These are phyloP conservation scores for Drosophila basisetae DNA, from an alignment of 2,888 invertebrate species.

Conservation along the genomic window DNA sequence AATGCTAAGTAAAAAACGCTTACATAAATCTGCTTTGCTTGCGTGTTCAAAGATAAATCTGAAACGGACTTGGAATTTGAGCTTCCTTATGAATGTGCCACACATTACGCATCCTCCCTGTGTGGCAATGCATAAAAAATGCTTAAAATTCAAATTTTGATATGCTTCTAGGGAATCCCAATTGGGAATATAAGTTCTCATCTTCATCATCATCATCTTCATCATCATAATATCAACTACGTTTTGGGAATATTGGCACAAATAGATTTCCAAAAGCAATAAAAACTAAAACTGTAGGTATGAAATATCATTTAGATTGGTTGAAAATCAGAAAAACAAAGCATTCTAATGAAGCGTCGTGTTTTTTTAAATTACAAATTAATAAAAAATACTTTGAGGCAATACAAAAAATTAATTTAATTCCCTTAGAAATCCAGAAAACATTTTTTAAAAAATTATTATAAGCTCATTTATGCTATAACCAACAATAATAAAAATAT, in stretches of 20 bases:
- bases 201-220: not conserved
- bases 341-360: accelerated
- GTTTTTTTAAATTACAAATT: not conserved
- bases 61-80: conserved; percentile 34
- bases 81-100: conserved; percentile 45
- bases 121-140: conserved; percentile 15
- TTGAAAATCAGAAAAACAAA: not conserved
- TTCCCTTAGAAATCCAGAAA: not conserved
- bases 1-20: conserved; percentile 14
- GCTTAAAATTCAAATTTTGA: conserved; percentile 5
- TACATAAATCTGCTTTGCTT: conserved; percentile 66
- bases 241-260: not conserved
- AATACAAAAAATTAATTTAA: not conserved
- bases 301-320: not conserved
- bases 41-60: conserved; percentile 53
- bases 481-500: not conserved
- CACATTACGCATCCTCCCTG: conserved; percentile 58
- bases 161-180: not conserved
- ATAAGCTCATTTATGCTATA: not conserved
- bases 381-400: not conserved
- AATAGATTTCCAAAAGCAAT: not conserved
- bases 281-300: not conserved
- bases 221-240: not conserved
- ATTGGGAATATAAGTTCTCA: not conserved
- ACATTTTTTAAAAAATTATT: not conserved